Base-by-base conservation (phyloP, 2,113 vertebrate genomes). In the Zootoca vivipara region DNA sequence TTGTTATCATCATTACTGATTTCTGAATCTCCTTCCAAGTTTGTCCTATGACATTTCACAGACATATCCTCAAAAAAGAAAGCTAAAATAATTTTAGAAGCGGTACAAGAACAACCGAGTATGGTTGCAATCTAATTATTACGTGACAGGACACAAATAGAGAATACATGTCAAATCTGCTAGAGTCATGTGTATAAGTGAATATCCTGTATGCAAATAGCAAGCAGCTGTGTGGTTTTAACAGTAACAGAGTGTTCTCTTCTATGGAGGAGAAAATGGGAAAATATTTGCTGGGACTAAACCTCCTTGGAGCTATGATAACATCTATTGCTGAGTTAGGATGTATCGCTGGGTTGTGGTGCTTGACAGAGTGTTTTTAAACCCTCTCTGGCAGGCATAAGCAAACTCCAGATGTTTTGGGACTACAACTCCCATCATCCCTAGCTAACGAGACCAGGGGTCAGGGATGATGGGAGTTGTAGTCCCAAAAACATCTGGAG, bases 181-280 rank as follows among this genome's bases (percentile, higher is more conserved):
- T 92, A 93, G 8, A 87, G 86, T 58, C 8, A 83, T 9, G 78
- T 26, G 78, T 87, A 89, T 64, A 74, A 90, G 85, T n/a, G 73
- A 77, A 42, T 3, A 42, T n/a, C 4, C 24, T 10, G 62, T 85
- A 30, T 22, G 5, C 26, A 85, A 77, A 82, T 64, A 46, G 2
- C 3, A 87, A 82, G 46, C 24, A 82, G 20, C 38, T 82, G 28
- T 42, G 38, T 67, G 22, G 72, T 10, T 85, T 42, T 75, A 35
- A 56, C 22, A 56, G 26, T 52, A 65, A 88, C 24, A 52, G 30
- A 67, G 3, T 52, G 33, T 65, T 77, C 28, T 83, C 40, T 52
- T 70, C 15, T 2, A 26, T 3, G 33, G 33, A 74, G 30, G 13
- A 20, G n/a, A 72, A 56, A 18, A 70, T 62, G 62, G 65, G n/a